These are phyloP conservation scores for Metaphire vulgaris DNA, from an alignment of 1,140 invertebrate genomes.

Conservation along the genomic window DNA sequence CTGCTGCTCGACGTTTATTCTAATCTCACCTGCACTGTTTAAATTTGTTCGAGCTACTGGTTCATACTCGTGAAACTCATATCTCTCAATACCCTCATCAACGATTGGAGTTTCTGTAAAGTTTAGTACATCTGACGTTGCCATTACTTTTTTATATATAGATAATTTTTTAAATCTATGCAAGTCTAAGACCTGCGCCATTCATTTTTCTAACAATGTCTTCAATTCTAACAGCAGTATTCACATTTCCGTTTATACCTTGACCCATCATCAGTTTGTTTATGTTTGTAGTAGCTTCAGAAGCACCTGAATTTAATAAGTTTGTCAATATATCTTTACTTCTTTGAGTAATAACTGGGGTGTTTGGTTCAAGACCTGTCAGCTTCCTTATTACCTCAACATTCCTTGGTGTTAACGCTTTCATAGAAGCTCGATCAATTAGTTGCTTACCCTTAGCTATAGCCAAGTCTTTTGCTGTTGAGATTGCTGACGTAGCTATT, in stretches of 20 bases:
- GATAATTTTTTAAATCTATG: not conserved
- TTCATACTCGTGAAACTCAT: constrained; percentile 7
- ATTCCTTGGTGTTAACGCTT: no score
- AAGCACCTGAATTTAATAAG: no score
- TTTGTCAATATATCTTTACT: no score
- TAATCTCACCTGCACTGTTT: constrained; percentile 4
- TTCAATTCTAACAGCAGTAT: not conserved
- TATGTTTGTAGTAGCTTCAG: not conserved
- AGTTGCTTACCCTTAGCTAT: no score
- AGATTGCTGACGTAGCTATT: no score
- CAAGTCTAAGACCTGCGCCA: not conserved
- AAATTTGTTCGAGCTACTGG: not conserved
- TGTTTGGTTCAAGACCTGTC: no score
- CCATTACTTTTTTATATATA: not conserved
- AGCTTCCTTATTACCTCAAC: no score
- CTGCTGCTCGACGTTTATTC: constrained; percentile 9
- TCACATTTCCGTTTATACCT: no score
- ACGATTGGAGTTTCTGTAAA: not conserved
- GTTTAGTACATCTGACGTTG: not conserved
- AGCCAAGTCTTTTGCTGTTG: no score
- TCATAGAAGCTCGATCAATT: no score
- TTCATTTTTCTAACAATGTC: not conserved
- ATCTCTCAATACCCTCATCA: constrained; percentile 11
- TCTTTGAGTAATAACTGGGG: no score
- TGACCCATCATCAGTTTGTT: not conserved